A percentile compares a stretch with the other conserved stretches of the same genome.
Evolutionary conservation across 2,888 invertebrate genomes (phyloP).

Genomic region (Chloroclysta siterata): DNA sequence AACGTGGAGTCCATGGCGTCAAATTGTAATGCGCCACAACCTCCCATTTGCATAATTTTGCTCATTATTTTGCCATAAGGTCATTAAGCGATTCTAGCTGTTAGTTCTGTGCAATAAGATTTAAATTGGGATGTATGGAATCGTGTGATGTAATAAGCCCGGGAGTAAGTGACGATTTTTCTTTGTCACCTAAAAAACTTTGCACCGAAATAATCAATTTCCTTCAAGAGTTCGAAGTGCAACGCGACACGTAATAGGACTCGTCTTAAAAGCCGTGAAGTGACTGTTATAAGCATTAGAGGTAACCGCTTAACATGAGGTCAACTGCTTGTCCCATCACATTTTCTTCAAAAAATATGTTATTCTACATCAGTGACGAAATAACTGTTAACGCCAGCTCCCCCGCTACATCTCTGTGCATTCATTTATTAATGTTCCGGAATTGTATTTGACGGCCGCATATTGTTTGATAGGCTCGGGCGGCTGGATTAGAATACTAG

Average conservation of each 20-base stretch:
- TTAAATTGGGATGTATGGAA: slow-evolving; percentile 1
- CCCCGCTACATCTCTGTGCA: slow-evolving; percentile 17
- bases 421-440: slow-evolving; percentile 22
- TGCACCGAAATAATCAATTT: no score
- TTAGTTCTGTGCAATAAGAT: slow-evolving; percentile 3
- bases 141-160: neutral
- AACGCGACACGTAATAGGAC: no score
- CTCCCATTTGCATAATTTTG: slow-evolving; percentile 9
- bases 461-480: slow-evolving; percentile 12
- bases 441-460: slow-evolving; percentile 25
- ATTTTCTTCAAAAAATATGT: no score
- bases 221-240: no score
- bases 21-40: slow-evolving; percentile 1
- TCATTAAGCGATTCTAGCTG: neutral
- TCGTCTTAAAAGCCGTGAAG: no score
- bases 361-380: neutral
- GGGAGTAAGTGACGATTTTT: neutral
- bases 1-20: slow-evolving; percentile 3
- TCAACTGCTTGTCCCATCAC: no score
- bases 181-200: neutral
- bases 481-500: slow-evolving; percentile 11
- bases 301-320: no score
- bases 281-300: no score
- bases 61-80: slow-evolving; percentile 4
- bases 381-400: neutral